Percentiles rank a stretch among this genome's conserved stretches.
Evolutionary conservation across 2,888 invertebrate genomes (phyloP).

Genomic region (Belgica antarctica): DNA sequence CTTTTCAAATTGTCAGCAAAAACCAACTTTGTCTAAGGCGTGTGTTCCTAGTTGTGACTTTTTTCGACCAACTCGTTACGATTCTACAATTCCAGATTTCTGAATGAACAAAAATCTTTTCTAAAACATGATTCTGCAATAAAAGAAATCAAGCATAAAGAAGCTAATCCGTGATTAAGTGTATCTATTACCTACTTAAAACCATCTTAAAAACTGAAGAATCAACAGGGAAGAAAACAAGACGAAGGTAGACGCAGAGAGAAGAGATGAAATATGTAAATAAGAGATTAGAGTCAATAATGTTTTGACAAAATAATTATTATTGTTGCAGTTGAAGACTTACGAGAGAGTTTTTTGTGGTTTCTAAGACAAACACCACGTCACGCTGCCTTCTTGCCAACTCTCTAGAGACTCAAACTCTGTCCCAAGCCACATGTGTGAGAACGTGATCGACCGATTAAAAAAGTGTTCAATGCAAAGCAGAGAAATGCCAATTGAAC

Average conservation of each 20-base stretch:
- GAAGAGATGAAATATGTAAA: constrained; percentile 35
- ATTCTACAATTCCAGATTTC: neutral
- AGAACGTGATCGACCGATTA: constrained; percentile 31
- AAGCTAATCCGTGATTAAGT: constrained; percentile 37
- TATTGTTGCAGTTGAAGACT: constrained; percentile 19
- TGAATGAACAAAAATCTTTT: constrained; percentile 10
- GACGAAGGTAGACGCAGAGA: neutral
- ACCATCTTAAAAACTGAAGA: constrained; percentile 23
- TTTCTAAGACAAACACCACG: neutral
- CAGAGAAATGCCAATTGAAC: constrained; percentile 18
- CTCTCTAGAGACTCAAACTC: constrained; percentile 12
- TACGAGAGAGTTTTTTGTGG: neutral
- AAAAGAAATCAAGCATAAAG: neutral
- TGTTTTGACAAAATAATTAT: constrained; percentile 38
- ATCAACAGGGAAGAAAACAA: neutral
- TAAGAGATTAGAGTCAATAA: constrained; percentile 29
- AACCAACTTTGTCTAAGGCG: neutral
- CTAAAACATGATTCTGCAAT: constrained; percentile 29
- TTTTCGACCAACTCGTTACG: constrained; percentile 13
- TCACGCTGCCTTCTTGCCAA: constrained; percentile 9
- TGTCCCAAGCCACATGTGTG: neutral
- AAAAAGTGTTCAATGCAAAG: neutral
- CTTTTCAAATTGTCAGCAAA: no score
- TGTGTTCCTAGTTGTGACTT: neutral
- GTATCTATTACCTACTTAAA: constrained; percentile 40